Evolutionary conservation across 2,113 vertebrate species (phyloP), one percentile per base, ranked within the genome.

Genomic region (Orthonyx spaldingii): DNA sequence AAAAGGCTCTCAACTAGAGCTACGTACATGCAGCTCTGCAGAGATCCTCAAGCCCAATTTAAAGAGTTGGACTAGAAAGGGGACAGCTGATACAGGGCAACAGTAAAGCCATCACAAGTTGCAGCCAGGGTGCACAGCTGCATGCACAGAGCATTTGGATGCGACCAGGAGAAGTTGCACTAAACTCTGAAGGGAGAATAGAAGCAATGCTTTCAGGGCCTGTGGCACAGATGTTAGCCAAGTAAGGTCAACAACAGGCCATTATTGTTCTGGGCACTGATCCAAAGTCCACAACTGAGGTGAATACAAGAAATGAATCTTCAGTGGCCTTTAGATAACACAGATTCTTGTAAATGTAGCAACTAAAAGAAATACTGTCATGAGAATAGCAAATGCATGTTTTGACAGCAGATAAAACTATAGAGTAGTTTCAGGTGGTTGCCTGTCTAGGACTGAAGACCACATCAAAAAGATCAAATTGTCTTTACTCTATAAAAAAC

Each of bases 401-500:
- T 83, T 33, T 75, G 84, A 66, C 50, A 89, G 50, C 44, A 81
- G 68, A 50, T 9, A 84, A 32, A 65, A 33, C 5, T 35, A 28
- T 7, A 49, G 21, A 56, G 66, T 1, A 84, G 55, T 91, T 88
- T 85, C 72, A 70, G 82, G 86, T 24, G 44, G 93, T 47, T 91
- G 61, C 49, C 64, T 86, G 15, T 52, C 89, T 88, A 84, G 46
- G 53, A 41, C 15, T 82, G 68, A 82, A 55, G 44, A 92, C 78
- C 88, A 94, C 76, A 92, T 95, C 93, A 96, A 92, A 91, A 90
- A 93, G 83, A 84, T 68, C 47, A 60, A 87, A 14, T 27, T 61
- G 20, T 50, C 77, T 96, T 69, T 69, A 47, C 6, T 72, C 60
- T 69, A 10, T 11, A 77, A 37, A 35, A 88, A 91, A 64, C 3